Evolutionary conservation across 2,113 vertebrate species (phyloP), one percentile per base, ranked within the genome.

Genomic region (Epinephelus fuscoguttatus): DNA sequence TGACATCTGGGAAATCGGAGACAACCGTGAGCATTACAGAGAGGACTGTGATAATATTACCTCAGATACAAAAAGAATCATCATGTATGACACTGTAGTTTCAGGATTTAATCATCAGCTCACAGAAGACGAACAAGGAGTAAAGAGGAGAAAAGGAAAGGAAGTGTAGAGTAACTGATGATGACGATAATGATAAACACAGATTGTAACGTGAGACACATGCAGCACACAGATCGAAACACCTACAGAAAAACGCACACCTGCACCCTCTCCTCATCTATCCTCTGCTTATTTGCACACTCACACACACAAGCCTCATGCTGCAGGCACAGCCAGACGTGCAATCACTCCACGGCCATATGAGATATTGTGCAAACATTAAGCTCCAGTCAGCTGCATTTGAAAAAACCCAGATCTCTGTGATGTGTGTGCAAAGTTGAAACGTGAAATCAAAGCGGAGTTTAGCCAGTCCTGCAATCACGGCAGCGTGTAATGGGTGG

Each of bases 361-460:
- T 21, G 25, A 64, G 49, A 77, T 63, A 78, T 73, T 81, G 25
- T 52, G 42, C 64, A 73, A 77, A 84, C 63, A 75, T 53, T 74
- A 52, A 49, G 12, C 53, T 73, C 70, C 71, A 69, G 30, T 71
- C 64, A 62, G 47, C 50, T 19, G 33, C 25, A 56, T 37, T 61
- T 64, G 55, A 52, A 61, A 67, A 69, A 23, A 15, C 49, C 30
- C 21, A 49, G 25, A 42, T 78, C 13, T 75, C 25, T 73, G 70
- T 77, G n/a, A 70, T 76, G 63, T 78, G 59, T 78, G 49, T 73
- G 49, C 33, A 49, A 77, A 83, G 59, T 71, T 49, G 60, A 86
- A 50, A 75, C 47, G 21, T 67, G 17, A 81, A 81, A 78, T 86
- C 21, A 67, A 68, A 82, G 70, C 47, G 67, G 57, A 73, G 50